Evolutionary conservation across 2,888 invertebrate genomes (phyloP), one percentile per base, ranked within the genome.

Genomic region (Tachina grossa): DNA sequence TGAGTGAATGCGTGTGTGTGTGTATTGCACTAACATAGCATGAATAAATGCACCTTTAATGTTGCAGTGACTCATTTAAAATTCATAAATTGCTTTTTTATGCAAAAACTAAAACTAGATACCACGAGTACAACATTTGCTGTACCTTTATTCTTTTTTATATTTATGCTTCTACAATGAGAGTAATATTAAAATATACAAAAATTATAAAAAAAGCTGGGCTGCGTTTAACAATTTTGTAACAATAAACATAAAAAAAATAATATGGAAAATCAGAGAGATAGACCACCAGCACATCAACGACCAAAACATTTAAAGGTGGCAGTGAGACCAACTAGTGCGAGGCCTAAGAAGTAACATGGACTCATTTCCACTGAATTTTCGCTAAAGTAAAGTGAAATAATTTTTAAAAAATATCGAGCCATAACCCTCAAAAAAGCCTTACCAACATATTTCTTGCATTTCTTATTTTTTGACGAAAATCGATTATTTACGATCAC

Each of bases 61-160:
- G 69, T 81, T 84, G 84, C 87, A 80, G 82, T 80, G 76, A 78
- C 84, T 87, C 85, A 87, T 87, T 87, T 87, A 74, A 84, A 87
- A 87, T 87, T 85, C 87, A 85, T 87, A 87, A 87, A 87, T 87
- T 81, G 83, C 83, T 85, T 87, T 87, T 85, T 84, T 87, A 86
- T 87, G 83, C 87, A 85, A 83, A 82, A 81, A 51, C 65, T 66
- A 74, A 68, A 75, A 75, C 75, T 59, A 63, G 83, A 83, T 85
- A 68, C 85, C 63, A 61, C 47, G 31, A 59, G 8, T 63, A 76
- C 16, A 75, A 63, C 47, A 63, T 69, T 82, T 77, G 59, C 53
- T 77, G 61, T 65, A 66, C 8, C 11, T 41, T 45, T 76, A 47
- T 76, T 65, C 68, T n/a, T 41, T 16, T 55, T 47, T 13, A 6